A percentile compares a stretch with the other conserved stretches of the same genome.
Evolutionary conservation across 1,140 invertebrate genomes (phyloP).

Genomic region (Drosophila bipectinata): DNA sequence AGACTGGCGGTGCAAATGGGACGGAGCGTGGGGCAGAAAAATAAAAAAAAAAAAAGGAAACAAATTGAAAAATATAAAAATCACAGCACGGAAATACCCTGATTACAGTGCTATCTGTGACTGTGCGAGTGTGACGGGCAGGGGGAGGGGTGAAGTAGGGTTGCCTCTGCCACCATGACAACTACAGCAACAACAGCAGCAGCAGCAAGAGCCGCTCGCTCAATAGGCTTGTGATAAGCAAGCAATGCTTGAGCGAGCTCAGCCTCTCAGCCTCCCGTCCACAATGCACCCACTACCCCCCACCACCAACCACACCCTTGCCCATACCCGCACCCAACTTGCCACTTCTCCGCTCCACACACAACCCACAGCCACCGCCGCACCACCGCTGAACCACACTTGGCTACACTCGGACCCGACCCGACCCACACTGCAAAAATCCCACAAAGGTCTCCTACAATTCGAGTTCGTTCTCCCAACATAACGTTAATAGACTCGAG

Average conservation of each 20-base stretch:
- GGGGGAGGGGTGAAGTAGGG: conserved; percentile 6
- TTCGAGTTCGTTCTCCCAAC: too few species aligned
- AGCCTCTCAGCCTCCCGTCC: conserved; percentile 10
- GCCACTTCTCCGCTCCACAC: neutral
- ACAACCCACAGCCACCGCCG: conserved; percentile 8
- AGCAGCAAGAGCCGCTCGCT: conserved; percentile 27
- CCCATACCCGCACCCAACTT: neutral
- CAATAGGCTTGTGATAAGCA: conserved; percentile 65
- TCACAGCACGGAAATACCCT: conserved; percentile 81
- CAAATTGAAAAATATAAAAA: conserved; percentile 82
- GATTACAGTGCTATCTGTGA: conserved; percentile 75
- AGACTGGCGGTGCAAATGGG: conserved; percentile 17
- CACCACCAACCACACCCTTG: conserved; percentile 12
- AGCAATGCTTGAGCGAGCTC: conserved; percentile 50
- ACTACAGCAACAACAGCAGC: conserved; percentile 8
- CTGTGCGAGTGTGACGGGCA: conserved; percentile 30
- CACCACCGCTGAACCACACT: conserved; percentile 18
- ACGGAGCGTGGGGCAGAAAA: conserved; percentile 29
- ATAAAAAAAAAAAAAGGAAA: conserved; percentile 40
- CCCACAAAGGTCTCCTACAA: neutral
- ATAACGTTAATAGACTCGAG: neutral
- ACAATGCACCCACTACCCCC: conserved; percentile 4
- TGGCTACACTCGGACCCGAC: conserved; percentile 24
- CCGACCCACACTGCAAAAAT: conserved; percentile 13
- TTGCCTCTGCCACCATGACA: neutral